phyloP scores from a whole-genome alignment of 1,140 invertebrate species.

The Solen grandis region DNA sequence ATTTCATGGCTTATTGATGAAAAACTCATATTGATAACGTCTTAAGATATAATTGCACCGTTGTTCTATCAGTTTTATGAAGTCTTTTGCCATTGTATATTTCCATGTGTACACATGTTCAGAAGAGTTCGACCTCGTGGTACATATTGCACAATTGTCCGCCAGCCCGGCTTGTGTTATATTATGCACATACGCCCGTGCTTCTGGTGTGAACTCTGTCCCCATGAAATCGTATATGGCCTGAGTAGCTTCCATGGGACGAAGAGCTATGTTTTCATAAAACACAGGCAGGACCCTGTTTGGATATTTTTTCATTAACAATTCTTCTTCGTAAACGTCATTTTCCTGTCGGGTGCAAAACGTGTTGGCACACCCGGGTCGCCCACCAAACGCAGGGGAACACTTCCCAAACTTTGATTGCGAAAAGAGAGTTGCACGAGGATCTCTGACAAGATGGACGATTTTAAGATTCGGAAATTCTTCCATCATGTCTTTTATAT shows the following conservation, averaged over 20 bases:
- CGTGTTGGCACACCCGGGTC: conserved; percentile 6
- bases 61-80: conserved; percentile 33
- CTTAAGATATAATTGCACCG: conserved; percentile 40
- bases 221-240: conserved; percentile 43
- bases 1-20: neutral
- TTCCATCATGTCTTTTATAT: conserved; percentile 24
- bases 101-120: conserved; percentile 44
- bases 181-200: conserved; percentile 29
- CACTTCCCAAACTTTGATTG: conserved; percentile 20
- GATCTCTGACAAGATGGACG: conserved; percentile 46
- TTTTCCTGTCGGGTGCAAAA: conserved; percentile 37
- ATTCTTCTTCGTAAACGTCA: conserved; percentile 27
- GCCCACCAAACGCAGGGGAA: neutral
- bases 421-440: conserved; percentile 31
- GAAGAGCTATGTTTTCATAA: conserved; percentile 35
- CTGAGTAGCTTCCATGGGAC: conserved; percentile 23
- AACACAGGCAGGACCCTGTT: conserved; percentile 32
- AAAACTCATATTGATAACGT: conserved; percentile 18
- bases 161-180: conserved; percentile 25
- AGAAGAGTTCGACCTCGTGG: conserved; percentile 38
- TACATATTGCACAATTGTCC: conserved; percentile 34
- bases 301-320: neutral
- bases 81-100: neutral
- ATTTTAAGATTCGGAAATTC: conserved; percentile 41
- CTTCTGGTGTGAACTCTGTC: conserved; percentile 12